Evolutionary conservation across 2,113 vertebrate genomes (phyloP), one percentile per base, ranked within the genome.

Genomic region (Accipiter virgatus): DNA sequence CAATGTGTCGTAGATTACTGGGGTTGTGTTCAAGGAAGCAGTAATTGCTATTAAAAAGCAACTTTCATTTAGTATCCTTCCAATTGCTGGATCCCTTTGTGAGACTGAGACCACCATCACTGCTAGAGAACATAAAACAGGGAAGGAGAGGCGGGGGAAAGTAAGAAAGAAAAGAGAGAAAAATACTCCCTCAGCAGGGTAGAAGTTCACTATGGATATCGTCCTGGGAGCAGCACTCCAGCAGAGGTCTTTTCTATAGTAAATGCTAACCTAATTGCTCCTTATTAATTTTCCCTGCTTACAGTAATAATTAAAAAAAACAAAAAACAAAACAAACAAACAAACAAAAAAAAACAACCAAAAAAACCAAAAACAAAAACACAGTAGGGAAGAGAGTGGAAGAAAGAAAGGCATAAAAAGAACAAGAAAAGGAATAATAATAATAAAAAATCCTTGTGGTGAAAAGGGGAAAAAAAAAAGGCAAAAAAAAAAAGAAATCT

Each of bases 1-100:
- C 47, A 38, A 34, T 0, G 4, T 22, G 34, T 31, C 65, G 26
- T 6, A 18, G 19, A 18, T 50, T 40, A 11, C 13, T 0, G 0
- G 52, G 61, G 11, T 40, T 20, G 1, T 38, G 13, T 32, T 72
- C 31, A 20, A 58, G 27, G n/a, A 75, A 88, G 21, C 1, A 65
- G 3, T 14, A 63, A 82, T 8, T 80, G 34, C 1, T 55, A 25
- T 42, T 53, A 43, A 70, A 91, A 67, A 27, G 7, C 18, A 78
- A 26, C 36, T 47, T 85, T 52, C 13, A 36, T 26, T 65, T 65
- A 61, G 21, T 13, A 40, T 75, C 25, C 27, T 48, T 81, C 32
- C 22, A 70, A 2, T 9, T 23, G 4, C 26, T 62, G 42, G 4
- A 47, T 59, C 56, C 77, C 22, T 67, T 16, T 61, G 66, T 45